Evolutionary conservation across 2,113 vertebrate species (phyloP), one percentile per base, ranked within the genome.

Genomic region (Cercocebus atys): DNA sequence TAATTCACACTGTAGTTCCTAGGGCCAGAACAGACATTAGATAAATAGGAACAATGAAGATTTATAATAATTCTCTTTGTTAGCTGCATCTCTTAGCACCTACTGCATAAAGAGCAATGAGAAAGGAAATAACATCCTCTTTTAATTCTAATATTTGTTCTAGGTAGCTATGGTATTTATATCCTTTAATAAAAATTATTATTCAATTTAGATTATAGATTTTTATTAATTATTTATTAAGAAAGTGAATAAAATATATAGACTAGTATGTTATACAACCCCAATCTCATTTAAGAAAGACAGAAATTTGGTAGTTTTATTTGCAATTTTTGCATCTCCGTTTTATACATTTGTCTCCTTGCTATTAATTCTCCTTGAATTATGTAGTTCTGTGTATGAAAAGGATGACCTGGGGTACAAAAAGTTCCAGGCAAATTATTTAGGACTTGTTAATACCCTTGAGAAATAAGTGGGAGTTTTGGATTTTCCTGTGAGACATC

Each of bases 401-500:
- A 96, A 50, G 6, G 61, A 88, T 43, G 79, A 94, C 14, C 22
- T 81, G 32, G 38, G 18, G 7, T 81, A 95, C 61, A 96, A 97
- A 97, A 64, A 1, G 1, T 5, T 95, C 4, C 10, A 95, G 8
- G 16, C 32, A 47, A 78, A 76, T 94, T 84, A n/a, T 64, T 93
- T 59, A 89, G 40, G 5, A 73, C 73, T 96, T 97, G 14, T 96
- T 95, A 93, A 92, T 75, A 94, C 2, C 25, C 9, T 86, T 94
- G 92, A 92, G 79, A 96, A 93, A 59, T 78, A 94, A 43, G 66
- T 14, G 82, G 89, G 68, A 27, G 10, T 52, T 81, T 92, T 84
- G 72, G 52, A 35, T 47, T 38, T 59, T 18, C 85, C 61, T 96
- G 85, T 95, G 66, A 93, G 88, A 98, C 97, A 94, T 85, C 92